Conservation (phyloP, 2,113 vertebrate species). For the Sphyrna mokarran region DNA sequence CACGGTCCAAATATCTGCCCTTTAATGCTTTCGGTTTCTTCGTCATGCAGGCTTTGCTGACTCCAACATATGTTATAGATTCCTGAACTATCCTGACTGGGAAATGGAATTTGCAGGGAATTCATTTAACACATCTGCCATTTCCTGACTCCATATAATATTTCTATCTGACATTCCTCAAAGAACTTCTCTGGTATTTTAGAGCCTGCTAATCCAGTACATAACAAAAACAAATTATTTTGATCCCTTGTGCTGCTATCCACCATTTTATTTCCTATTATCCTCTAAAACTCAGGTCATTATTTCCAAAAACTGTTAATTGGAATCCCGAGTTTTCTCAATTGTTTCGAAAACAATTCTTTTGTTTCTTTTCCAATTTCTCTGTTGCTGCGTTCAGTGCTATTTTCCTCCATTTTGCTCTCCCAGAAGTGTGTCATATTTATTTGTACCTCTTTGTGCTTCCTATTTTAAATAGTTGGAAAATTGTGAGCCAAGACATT, state of each 20-base stretch:
- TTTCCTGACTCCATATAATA: conserved; percentile 31
- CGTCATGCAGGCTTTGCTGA: conserved; percentile 3
- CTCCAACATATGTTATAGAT: conserved; percentile 32
- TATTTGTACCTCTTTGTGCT: not conserved
- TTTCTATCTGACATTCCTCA: conserved; percentile 6
- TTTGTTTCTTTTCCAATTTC: not conserved
- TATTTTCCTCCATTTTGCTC: not conserved
- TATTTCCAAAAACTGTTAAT: not conserved
- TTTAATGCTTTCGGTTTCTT: conserved; percentile 18
- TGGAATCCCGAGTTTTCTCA: not conserved
- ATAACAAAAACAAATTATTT: not conserved
- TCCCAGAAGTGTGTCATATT: not conserved
- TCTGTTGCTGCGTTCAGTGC: not conserved
- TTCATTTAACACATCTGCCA: conserved; percentile 33
- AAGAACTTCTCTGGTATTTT: not conserved
- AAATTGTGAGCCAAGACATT: not conserved
- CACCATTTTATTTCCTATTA: not conserved
- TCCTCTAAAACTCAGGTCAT: too few relatives aligned
- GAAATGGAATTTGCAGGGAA: conserved; percentile 5
- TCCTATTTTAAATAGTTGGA: not conserved
- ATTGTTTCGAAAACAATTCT: not conserved
- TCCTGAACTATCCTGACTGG: conserved; percentile 12
- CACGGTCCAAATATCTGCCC: not conserved
- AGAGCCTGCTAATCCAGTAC: not conserved
- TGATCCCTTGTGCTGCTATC: not conserved